Base-by-base conservation (phyloP, 2,888 invertebrate species). In the Colostygia pectinataria region DNA sequence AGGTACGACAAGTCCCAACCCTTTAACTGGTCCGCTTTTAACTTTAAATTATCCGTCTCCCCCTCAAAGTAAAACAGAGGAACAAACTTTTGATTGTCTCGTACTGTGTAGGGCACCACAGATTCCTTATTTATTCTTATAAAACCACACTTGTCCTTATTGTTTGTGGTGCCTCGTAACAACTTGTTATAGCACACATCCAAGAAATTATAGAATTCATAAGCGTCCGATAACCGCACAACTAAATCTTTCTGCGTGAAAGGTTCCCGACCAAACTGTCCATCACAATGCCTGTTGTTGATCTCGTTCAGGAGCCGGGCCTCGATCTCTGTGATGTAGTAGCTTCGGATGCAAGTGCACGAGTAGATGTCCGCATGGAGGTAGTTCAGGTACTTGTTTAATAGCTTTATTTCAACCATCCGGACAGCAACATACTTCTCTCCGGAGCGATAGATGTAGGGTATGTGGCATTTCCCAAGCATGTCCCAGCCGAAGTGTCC, bases 1-100 rank as follows among this genome's bases (percentile, higher is more conserved):
- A 98, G 90, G 81, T 98, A 98, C 0, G 97, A 96, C 61, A 97
- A 86, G 83, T 97, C 97, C 98, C 97, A 98, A 52, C 97, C 97
- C 72, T 96, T 95, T 25, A 97, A 84, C 78, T 96, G 94, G 70
- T 96, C 95, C 1, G 97, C 96, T 75, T 97, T 96, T 55, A 95
- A 92, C 77, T 96, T 96, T 23, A 97, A 90, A 87, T 96, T 96
- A 79, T 97, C 97, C n/a, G 96, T 97, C 88, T 96, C 96, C 61
- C 97, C 97, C 82, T 96, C 96, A 70, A 91, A 91, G 77, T 97
- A 97, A 81, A 97, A 97, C 41, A 98, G 84, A 9, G 98, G 98
- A 49, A 98, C 98, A 87, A 95, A 97, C 80, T 97, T 97, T 65
- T 95, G 94, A 58, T 91, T 92, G 64, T 95, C 95, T 66, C 95